These are phyloP conservation scores for Parus major DNA, from an alignment of 2,113 vertebrate genomes.

Conservation along the genomic window DNA sequence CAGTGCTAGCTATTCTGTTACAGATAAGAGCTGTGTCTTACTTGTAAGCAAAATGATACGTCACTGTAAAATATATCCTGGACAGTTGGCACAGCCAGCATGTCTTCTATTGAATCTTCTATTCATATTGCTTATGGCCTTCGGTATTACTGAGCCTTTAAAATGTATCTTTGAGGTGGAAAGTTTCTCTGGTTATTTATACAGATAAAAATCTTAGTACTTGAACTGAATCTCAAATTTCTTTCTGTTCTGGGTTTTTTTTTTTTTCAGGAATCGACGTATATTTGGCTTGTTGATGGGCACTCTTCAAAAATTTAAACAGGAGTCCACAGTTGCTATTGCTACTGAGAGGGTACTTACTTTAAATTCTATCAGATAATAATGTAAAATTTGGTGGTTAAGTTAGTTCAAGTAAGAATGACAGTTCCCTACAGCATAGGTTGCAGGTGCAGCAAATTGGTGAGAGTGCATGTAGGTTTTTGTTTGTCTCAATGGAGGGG, in stretches of 20 bases:
- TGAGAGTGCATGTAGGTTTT: neutral
- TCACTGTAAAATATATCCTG: neutral
- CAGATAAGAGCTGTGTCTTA: neutral
- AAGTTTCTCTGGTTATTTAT: neutral
- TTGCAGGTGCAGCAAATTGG: neutral
- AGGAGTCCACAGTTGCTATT: slow-evolving; percentile 94
- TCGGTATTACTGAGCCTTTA: neutral
- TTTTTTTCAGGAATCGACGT: slow-evolving; percentile 89
- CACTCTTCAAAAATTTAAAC: slow-evolving; percentile 98
- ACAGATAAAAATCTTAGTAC: neutral
- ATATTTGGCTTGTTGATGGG: slow-evolving; percentile 99
- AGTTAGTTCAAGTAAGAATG: neutral
- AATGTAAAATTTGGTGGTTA: neutral
- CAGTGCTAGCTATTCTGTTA: neutral
- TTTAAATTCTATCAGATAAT: neutral
- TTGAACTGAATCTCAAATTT: neutral
- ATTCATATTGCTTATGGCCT: neutral
- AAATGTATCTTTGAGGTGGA: neutral
- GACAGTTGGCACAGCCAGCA: neutral
- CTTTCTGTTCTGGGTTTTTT: neutral
- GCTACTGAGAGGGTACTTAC: slow-evolving; percentile 88
- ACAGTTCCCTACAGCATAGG: neutral
- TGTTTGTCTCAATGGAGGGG: neutral
- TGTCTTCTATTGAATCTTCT: too few species aligned
- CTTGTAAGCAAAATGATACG: neutral